Evolutionary conservation across 2,888 invertebrate species (phyloP).

Genomic region (Thereva nobilitata): DNA sequence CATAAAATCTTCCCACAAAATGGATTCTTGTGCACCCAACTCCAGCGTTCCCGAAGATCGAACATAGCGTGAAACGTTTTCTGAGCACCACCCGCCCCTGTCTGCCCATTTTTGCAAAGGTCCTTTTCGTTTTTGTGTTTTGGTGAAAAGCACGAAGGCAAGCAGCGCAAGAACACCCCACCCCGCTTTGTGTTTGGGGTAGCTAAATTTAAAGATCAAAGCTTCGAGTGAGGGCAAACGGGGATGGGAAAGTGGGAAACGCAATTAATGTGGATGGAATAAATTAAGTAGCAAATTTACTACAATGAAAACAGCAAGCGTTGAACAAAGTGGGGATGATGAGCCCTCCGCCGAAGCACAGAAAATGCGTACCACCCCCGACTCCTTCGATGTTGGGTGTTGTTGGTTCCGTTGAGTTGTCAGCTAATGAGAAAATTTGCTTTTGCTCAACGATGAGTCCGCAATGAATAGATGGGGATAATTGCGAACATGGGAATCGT

Average conservation of each 20-base stretch:
- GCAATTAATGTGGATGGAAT: slow-evolving; percentile 47
- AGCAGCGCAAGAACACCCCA: too few relatives aligned
- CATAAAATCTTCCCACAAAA: slow-evolving; percentile 2
- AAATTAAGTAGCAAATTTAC: slow-evolving; percentile 48
- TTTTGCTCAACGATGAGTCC: slow-evolving; percentile 32
- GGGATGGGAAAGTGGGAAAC: slow-evolving; percentile 44
- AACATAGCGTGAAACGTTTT: slow-evolving; percentile 30
- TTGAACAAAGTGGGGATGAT: slow-evolving; percentile 27
- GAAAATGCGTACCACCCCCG: slow-evolving; percentile 20
- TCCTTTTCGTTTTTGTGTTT: slow-evolving; percentile 16
- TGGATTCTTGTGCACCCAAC: slow-evolving; percentile 10
- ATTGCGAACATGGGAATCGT: slow-evolving; percentile 54
- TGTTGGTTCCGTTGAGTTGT: slow-evolving; percentile 25
- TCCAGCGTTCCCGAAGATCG: slow-evolving; percentile 15
- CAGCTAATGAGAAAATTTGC: slow-evolving; percentile 36
- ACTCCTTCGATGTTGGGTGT: slow-evolving; percentile 15
- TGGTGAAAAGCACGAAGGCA: too few relatives aligned
- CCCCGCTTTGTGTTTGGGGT: background rate
- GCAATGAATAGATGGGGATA: slow-evolving; percentile 44
- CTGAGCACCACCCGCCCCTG: background rate
- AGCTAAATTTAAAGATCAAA: slow-evolving; percentile 25
- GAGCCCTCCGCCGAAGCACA: slow-evolving; percentile 3
- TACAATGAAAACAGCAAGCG: slow-evolving; percentile 45
- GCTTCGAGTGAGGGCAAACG: slow-evolving; percentile 1
- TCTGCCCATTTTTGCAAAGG: slow-evolving; percentile 9